Percentiles rank a stretch among this genome's conserved stretches.
phyloP scores from a whole-genome alignment of 2,797 vertebrate genomes.

The Myoxocephalus aenaeus region DNA sequence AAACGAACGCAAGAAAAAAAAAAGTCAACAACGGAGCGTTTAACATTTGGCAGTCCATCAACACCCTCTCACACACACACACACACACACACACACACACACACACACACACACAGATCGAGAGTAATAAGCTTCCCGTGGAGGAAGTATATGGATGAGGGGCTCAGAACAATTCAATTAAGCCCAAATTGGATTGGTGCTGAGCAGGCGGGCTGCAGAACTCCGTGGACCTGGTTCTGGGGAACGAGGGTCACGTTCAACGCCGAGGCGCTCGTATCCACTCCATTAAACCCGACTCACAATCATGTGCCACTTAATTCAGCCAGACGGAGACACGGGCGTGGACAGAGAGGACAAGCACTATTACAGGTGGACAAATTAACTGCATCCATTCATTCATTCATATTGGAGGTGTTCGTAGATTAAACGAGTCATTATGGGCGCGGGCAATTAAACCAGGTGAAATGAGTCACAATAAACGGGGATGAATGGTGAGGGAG shows the following conservation, averaged over 20 bases:
- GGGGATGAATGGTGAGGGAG: background rate
- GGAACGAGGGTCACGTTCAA: conserved; percentile 46
- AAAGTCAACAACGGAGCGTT: conserved; percentile 49
- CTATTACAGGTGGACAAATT: conserved; percentile 67
- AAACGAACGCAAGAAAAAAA: conserved; percentile 29
- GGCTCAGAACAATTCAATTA: conserved; percentile 77
- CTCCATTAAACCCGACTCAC: conserved; percentile 76
- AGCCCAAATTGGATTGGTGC: conserved; percentile 77
- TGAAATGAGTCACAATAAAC: conserved; percentile 35
- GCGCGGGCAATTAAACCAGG: conserved; percentile 21
- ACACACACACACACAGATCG: background rate
- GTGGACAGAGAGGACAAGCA: conserved; percentile 53
- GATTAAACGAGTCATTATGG: conserved; percentile 43
- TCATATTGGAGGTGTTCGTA: conserved; percentile 27
- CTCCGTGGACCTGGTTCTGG: conserved; percentile 56
- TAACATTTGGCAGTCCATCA: conserved; percentile 41
- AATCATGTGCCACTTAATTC: conserved; percentile 75
- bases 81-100: conserved; percentile 39
- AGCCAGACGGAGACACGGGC: conserved; percentile 57
- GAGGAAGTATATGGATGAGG: conserved; percentile 72
- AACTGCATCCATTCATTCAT: conserved; percentile 56
- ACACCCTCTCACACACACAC: conserved; percentile 22
- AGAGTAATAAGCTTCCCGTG: conserved; percentile 56
- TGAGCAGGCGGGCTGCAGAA: conserved; percentile 55
- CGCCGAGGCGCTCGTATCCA: conserved; percentile 59